Evolutionary conservation across 2,888 invertebrate genomes (phyloP), one percentile per base, ranked within the genome.

Genomic region (Sarcophaga carnaria): DNA sequence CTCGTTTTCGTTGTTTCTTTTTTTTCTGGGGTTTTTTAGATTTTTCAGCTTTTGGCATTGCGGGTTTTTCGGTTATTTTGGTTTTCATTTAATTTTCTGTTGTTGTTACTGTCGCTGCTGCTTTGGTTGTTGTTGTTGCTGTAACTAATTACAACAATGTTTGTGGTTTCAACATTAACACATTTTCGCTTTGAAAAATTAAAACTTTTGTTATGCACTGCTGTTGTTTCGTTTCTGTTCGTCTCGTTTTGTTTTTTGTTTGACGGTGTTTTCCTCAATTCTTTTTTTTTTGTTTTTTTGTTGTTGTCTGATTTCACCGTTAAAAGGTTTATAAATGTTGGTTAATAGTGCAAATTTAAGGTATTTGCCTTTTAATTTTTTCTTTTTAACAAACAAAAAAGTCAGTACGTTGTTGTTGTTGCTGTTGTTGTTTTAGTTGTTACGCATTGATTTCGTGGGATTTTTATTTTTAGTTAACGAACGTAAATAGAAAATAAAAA

Each of bases 91-190:
- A 5, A 5, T 66, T 37, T 17, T 66, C 27, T 25, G 4, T 66
- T n/a, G 14, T 79, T 67, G 77, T 72, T 79, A 67, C 37, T 70
- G 69, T 74, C 17, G n/a, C 64, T 82, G 63, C 63, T 81, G 69
- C 22, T 0, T 4, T 59, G 6, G 37, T 37, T 10, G 8, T 37
- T 37, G 8, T 10, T 37, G 81, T 87, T 78, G 79, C 81, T 84
- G 87, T 82, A 82, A 87, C 87, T 87, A 87, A 87, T 87, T 87
- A 87, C 87, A 87, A 87, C 84, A 84, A 82, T 87, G 87, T 82
- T 87, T 87, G 87, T 84, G 87, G 87, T 82, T 84, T 84, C 72
- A 72, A 81, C 87, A 87, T 87, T 87, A 87, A 87, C 87, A 87
- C 87, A 87, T 84, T 54, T 87, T 79, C 84, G 84, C 37, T 82